Evolutionary conservation across 2,888 invertebrate species (phyloP), one percentile per base, ranked within the genome.

Genomic region (Cylindroiulus punctatus): DNA sequence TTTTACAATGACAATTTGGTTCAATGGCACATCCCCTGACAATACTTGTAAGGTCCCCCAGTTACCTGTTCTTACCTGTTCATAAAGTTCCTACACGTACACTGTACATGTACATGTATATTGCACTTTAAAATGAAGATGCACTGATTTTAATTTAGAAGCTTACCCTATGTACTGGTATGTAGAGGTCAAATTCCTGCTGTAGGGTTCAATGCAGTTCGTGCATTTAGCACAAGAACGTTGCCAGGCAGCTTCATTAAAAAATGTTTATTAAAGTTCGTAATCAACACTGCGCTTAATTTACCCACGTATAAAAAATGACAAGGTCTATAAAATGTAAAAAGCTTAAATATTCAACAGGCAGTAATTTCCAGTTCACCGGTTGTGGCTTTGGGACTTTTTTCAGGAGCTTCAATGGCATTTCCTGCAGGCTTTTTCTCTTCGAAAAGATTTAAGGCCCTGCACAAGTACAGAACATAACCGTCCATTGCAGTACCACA

Each of bases 401-500:
- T 42, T 32, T 76, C 85, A 8, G 19, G n/a, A 1, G 42, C 47
- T 47, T 84, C 44, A 3, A 65, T 65, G 26, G 65, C 26, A 26
- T 26, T 65, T 65, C 26, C 22, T 26, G 65, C 26, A 65, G 65
- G 65, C 42, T 36, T 36, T 36, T 42, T 82, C 47, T 85, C 85
- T 14, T 85, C 87, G 36, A 87, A 87, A 10, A 87, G 57, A 30
- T 32, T 36, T 26, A 87, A 30, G 12, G 76, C 22, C 42, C 47
- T 22, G 85, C 87, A 87, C 47, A 81, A 47, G 30, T 87, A 83
- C 5, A 85, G 82, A 2, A 87, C 83, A 17, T 57, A 47, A 12
- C 87, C 85, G 52, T 89, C 88, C 65, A 88, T 87, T 32, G 87
- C 83, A 65, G 88, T 88, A 2, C 88, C 89, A 12, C 87, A 82